Evolutionary conservation across 2,113 vertebrate genomes (phyloP).

Genomic region (Pluvianellus socialis): DNA sequence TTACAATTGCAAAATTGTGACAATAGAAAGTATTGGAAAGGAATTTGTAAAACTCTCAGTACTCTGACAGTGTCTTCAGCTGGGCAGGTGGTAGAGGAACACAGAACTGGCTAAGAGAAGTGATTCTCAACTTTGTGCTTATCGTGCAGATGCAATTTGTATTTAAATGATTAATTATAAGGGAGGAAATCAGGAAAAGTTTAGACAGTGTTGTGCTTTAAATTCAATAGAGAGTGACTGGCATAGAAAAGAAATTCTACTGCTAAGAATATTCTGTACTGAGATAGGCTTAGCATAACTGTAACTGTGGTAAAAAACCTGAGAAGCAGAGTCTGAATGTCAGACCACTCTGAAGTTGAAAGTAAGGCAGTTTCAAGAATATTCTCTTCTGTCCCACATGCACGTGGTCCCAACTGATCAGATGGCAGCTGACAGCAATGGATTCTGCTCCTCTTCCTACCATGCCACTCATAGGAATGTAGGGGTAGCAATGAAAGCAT

Average conservation of each 20-base stretch:
- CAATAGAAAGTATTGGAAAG: neutral
- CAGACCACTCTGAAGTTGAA: neutral
- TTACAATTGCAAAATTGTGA: neutral
- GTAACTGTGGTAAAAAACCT: neutral
- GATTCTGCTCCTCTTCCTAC: neutral
- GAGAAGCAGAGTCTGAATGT: neutral
- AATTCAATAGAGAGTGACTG: neutral
- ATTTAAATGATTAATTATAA: neutral
- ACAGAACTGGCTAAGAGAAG: fast-evolving
- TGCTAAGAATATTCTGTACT: neutral
- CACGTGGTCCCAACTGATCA: fast-evolving
- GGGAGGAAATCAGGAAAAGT: neutral
- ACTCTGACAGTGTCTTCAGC: neutral
- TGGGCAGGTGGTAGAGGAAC: neutral
- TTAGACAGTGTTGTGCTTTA: neutral
- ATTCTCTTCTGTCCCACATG: neutral
- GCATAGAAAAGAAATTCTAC: neutral
- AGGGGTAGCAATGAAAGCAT: neutral
- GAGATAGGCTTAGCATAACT: neutral
- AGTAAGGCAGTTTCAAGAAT: neutral
- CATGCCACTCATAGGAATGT: neutral
- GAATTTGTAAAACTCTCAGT: neutral
- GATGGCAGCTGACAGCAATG: neutral
- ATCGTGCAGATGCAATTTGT: neutral
- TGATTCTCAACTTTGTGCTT: neutral